Evolutionary conservation across 2,797 vertebrate genomes (phyloP).

Genomic region (Synanceia verrucosa): DNA sequence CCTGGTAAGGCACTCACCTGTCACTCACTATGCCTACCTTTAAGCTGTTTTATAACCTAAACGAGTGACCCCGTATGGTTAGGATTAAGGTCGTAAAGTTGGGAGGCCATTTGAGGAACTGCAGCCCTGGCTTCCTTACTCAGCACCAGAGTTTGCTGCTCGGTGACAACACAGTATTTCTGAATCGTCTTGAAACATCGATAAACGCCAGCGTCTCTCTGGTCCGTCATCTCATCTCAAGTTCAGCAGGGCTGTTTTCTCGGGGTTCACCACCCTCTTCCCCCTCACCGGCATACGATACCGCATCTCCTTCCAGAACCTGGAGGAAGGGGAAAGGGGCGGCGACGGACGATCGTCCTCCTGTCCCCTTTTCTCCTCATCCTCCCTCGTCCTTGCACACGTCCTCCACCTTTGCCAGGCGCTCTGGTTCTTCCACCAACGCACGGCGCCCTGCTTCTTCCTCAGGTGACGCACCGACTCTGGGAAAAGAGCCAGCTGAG

Average conservation of each 20-base stretch:
- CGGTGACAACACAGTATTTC: not conserved
- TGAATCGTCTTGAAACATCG: not conserved
- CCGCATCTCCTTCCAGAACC: conserved; percentile 92
- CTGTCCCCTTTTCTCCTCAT: conserved; percentile 10
- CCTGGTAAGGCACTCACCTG: no score
- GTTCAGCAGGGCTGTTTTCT: conserved; percentile 50
- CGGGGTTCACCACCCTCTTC: conserved; percentile 54
- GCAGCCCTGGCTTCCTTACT: not conserved
- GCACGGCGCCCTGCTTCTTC: conserved; percentile 85
- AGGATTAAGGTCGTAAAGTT: no score
- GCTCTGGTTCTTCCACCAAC: conserved; percentile 78
- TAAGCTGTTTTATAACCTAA: no score
- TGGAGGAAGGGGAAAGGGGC: conserved; percentile 73
- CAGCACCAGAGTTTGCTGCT: not conserved
- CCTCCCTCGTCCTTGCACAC: conserved; percentile 31
- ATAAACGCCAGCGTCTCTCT: not conserved
- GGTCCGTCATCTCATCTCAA: conserved; percentile 11
- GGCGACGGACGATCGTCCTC: conserved; percentile 28
- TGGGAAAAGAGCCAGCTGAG: conserved; percentile 81
- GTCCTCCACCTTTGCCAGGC: conserved; percentile 17
- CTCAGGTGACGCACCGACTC: conserved; percentile 89
- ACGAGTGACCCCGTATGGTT: no score
- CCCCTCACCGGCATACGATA: conserved; percentile 89
- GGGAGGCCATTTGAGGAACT: not conserved
- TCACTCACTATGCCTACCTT: no score